A percentile compares a stretch with the other conserved stretches of the same genome.
These are phyloP conservation scores for Lycophotia porphyrea DNA, from an alignment of 2,888 invertebrate species.

Conservation along the genomic window DNA sequence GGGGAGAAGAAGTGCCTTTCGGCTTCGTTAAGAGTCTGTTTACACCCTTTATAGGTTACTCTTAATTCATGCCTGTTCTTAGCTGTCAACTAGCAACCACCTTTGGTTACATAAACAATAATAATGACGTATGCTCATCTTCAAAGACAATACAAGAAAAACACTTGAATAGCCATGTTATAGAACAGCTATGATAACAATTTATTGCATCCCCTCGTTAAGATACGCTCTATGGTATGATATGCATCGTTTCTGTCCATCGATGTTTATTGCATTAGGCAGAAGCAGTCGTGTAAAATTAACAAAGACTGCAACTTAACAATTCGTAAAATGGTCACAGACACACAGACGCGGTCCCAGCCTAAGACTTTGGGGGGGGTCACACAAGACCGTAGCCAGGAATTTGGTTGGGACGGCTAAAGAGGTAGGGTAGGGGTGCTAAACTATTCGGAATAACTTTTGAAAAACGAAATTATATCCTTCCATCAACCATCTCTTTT, in stretches of 20 bases:
- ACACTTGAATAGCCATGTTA: conserved; percentile 2
- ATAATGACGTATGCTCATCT: neutral
- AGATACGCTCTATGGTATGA: neutral
- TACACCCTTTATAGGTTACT: too few species aligned
- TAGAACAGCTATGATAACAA: conserved; percentile 13
- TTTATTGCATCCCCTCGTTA: neutral
- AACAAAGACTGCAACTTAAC: neutral
- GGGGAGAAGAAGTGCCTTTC: too few species aligned
- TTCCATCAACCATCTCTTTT: too few species aligned
- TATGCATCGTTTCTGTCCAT: neutral
- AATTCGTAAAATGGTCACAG: neutral
- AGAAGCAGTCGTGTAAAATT: neutral
- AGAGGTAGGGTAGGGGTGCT: too few species aligned
- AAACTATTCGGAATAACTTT: too few species aligned
- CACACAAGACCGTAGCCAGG: too few species aligned
- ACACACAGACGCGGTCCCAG: too few species aligned
- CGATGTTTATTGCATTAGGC: neutral
- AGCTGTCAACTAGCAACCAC: neutral
- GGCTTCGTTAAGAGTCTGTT: too few species aligned
- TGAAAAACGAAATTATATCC: too few species aligned
- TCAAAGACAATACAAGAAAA: conserved; percentile 11
- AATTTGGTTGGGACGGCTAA: too few species aligned
- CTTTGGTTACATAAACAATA: conserved; percentile 5
- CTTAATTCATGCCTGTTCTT: neutral
- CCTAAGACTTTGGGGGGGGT: too few species aligned